phyloP scores from a whole-genome alignment of 2,888 invertebrate species.

The Hemithea aestivaria region DNA sequence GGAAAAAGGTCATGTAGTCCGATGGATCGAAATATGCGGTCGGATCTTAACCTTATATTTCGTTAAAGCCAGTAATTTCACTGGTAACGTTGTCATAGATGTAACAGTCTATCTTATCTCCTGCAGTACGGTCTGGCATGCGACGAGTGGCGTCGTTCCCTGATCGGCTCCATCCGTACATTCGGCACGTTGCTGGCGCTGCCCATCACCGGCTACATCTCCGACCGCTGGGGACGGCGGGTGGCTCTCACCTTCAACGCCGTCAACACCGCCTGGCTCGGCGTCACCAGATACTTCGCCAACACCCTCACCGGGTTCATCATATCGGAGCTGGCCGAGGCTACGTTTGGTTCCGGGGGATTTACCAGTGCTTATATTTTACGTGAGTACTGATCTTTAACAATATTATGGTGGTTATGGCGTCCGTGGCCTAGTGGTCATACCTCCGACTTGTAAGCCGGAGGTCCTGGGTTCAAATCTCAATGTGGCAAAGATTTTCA shows the following conservation, averaged over 20 bases:
- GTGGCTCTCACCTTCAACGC: slow-evolving; percentile 78
- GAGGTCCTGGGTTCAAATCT: no score
- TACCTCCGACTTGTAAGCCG: no score
- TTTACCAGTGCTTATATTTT: slow-evolving; percentile 85
- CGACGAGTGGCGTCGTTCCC: slow-evolving; percentile 83
- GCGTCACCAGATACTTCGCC: slow-evolving; percentile 79
- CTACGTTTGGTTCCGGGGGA: slow-evolving; percentile 81
- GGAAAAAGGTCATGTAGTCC: no score
- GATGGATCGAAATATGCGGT: no score
- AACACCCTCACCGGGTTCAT: slow-evolving; percentile 83
- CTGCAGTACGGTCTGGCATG: slow-evolving; percentile 82
- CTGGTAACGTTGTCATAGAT: no score
- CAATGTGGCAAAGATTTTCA: no score
- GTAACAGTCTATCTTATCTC: no score
- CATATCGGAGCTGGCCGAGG: slow-evolving; percentile 83
- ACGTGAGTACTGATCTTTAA: slow-evolving; percentile 57
- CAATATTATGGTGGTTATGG: no score
- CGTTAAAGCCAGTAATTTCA: no score
- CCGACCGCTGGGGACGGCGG: slow-evolving; percentile 85
- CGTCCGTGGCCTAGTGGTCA: no score
- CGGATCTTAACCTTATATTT: no score
- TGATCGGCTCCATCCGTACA: slow-evolving; percentile 85
- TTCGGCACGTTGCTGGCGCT: slow-evolving; percentile 83
- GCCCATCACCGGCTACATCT: slow-evolving; percentile 83
- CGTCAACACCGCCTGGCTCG: slow-evolving; percentile 80